Evolutionary conservation across 2,888 invertebrate species (phyloP).

Genomic region (Chelonus formosanus): DNA sequence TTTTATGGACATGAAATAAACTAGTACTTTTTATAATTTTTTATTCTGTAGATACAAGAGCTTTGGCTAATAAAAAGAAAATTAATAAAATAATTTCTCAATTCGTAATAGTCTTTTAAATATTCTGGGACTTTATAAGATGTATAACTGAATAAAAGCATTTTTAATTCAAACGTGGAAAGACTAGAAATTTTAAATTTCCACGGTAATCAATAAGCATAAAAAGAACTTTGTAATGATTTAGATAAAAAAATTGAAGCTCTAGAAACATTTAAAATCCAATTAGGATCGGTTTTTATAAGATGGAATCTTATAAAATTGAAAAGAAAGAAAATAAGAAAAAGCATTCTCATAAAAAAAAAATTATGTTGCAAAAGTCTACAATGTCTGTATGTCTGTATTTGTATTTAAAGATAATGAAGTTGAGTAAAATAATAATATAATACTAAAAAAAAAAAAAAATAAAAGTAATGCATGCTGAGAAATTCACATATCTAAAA

Average conservation of each 20-base stretch:
- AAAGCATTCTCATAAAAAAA: not conserved
- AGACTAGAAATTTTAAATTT: no score
- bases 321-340: not conserved
- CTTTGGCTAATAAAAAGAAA: no score
- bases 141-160: no score
- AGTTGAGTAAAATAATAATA: constrained; percentile 11
- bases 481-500: constrained; percentile 35
- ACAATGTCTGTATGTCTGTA: no score
- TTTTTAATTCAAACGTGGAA: no score
- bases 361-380: not conserved
- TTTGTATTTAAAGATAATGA: not conserved
- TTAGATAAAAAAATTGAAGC: constrained; percentile 2
- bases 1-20: no score
- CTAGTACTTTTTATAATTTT: no score
- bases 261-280: constrained; percentile 13
- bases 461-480: constrained; percentile 2
- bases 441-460: not conserved
- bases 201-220: no score
- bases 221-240: not conserved
- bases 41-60: no score
- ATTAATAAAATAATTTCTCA: no score
- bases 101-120: no score
- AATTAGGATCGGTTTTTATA: not conserved
- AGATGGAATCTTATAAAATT: not conserved
- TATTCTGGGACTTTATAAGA: no score